A percentile compares a stretch with the other conserved stretches of the same genome.
phyloP scores from a whole-genome alignment of 2,797 vertebrate genomes.

The Pogoniulus pusillus region DNA sequence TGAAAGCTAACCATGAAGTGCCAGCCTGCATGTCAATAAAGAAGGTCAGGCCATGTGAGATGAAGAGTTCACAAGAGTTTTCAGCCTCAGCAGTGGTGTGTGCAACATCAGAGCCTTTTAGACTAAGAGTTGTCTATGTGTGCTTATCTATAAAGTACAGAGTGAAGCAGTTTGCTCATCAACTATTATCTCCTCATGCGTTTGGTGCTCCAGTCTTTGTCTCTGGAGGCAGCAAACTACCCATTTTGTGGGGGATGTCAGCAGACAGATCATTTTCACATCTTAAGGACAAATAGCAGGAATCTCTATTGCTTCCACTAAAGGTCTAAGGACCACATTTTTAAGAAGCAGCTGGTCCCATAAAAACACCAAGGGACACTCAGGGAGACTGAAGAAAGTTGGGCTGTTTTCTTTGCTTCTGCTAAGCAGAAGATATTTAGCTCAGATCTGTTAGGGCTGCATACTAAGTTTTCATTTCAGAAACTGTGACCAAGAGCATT shows the following conservation, averaged over 20 bases:
- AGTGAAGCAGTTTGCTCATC: neutral
- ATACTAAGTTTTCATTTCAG: rapidly evolving
- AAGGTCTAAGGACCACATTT: neutral
- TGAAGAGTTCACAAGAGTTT: neutral
- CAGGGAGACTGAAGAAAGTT: neutral
- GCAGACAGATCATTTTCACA: neutral
- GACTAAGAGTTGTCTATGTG: neutral
- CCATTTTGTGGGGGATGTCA: neutral
- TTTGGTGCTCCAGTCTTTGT: neutral
- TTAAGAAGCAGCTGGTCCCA: neutral
- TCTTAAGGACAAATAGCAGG: neutral
- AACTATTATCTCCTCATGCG: neutral
- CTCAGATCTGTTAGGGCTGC: neutral
- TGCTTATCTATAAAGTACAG: neutral
- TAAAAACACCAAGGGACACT: neutral
- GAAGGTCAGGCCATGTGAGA: neutral
- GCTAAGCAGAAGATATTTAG: neutral
- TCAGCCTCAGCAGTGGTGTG: neutral
- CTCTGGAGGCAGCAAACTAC: neutral
- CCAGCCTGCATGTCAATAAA: neutral
- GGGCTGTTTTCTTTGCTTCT: neutral
- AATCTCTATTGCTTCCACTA: neutral
- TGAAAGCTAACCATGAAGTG: neutral
- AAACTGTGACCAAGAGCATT: neutral
- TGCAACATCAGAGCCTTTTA: neutral